A percentile compares a stretch with the other conserved stretches of the same genome.
phyloP scores from a whole-genome alignment of 2,888 invertebrate species.

The Pheosia gnoma region DNA sequence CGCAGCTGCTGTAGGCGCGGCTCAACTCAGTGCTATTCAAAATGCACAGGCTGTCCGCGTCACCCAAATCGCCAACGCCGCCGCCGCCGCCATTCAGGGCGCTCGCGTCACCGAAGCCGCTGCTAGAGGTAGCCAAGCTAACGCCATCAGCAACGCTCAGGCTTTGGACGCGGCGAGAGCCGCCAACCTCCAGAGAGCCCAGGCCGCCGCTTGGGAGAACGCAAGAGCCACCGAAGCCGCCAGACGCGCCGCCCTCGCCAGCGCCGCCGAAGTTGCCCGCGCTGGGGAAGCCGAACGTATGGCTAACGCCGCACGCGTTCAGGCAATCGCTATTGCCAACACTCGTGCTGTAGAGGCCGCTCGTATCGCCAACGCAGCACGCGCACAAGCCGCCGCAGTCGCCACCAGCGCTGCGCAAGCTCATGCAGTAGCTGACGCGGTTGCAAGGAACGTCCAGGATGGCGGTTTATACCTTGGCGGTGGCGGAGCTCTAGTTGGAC shows the following conservation, averaged over 20 bases:
- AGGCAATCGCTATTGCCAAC: conserved; percentile 74
- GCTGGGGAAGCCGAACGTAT: conserved; percentile 49
- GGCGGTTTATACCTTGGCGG: conserved; percentile 63
- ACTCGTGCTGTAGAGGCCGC: conserved; percentile 74
- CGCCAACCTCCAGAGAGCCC: conserved; percentile 73
- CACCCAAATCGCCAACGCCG: conserved; percentile 72
- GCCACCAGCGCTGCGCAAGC: conserved; percentile 38
- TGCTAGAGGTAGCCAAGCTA: conserved; percentile 68
- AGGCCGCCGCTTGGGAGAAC: conserved; percentile 76
- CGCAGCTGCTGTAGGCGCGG: conserved; percentile 72
- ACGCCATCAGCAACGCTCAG: conserved; percentile 75
- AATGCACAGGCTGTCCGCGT: conserved; percentile 77
- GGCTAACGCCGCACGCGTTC: conserved; percentile 74
- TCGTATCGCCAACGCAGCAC: conserved; percentile 63
- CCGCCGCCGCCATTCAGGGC: conserved; percentile 75
- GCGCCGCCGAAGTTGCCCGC: conserved; percentile 44
- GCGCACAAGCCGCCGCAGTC: conserved; percentile 41
- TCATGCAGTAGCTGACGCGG: conserved; percentile 46
- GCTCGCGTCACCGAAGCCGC: conserved; percentile 73
- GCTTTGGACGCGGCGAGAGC: conserved; percentile 73
- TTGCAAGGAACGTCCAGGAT: conserved; percentile 61
- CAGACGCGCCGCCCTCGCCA: conserved; percentile 51
- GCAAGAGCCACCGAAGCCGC: conserved; percentile 74
- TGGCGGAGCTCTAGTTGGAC: conserved; percentile 25
- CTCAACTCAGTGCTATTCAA: conserved; percentile 76